A percentile compares a stretch with the other conserved stretches of the same genome.
These are phyloP conservation scores for Eristalinus sepulchralis DNA, from an alignment of 2,888 invertebrate genomes.

Conservation along the genomic window DNA sequence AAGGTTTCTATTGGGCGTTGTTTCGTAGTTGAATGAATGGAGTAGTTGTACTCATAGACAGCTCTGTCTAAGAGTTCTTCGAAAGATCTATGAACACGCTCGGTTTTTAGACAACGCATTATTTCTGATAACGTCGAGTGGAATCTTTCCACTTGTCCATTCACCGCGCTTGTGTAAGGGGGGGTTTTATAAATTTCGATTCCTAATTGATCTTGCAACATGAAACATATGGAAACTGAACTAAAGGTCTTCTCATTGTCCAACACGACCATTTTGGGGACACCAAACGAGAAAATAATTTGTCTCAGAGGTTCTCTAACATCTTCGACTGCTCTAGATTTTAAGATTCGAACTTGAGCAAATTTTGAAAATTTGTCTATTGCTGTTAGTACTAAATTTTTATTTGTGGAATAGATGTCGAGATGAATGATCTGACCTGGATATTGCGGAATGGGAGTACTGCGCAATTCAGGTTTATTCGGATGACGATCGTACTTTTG, in stretches of 20 bases:
- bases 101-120: slow-evolving; percentile 24
- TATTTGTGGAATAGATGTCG: slow-evolving; percentile 21
- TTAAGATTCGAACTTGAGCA: not conserved
- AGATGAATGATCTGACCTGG: slow-evolving; percentile 35
- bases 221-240: slow-evolving; percentile 26
- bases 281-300: slow-evolving; percentile 25
- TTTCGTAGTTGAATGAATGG: slow-evolving; percentile 2
- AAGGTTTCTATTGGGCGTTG: slow-evolving; percentile 17
- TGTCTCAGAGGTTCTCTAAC: slow-evolving; percentile 14
- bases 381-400: not conserved
- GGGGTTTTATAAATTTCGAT: slow-evolving; percentile 19
- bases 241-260: slow-evolving; percentile 22
- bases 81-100: not conserved
- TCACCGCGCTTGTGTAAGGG: slow-evolving; percentile 27
- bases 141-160: slow-evolving; percentile 36
- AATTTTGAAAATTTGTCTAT: slow-evolving; percentile 36
- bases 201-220: slow-evolving; percentile 7
- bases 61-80: slow-evolving; percentile 9
- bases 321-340: slow-evolving; percentile 4
- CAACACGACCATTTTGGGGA: slow-evolving; percentile 10
- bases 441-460: too few species aligned
- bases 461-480: slow-evolving; percentile 31
- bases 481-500: slow-evolving; percentile 39
- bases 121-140: slow-evolving; percentile 21
- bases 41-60: slow-evolving; percentile 37